Evolutionary conservation across 2,888 invertebrate species (phyloP), one percentile per base, ranked within the genome.

Genomic region (Brachyptera putata): DNA sequence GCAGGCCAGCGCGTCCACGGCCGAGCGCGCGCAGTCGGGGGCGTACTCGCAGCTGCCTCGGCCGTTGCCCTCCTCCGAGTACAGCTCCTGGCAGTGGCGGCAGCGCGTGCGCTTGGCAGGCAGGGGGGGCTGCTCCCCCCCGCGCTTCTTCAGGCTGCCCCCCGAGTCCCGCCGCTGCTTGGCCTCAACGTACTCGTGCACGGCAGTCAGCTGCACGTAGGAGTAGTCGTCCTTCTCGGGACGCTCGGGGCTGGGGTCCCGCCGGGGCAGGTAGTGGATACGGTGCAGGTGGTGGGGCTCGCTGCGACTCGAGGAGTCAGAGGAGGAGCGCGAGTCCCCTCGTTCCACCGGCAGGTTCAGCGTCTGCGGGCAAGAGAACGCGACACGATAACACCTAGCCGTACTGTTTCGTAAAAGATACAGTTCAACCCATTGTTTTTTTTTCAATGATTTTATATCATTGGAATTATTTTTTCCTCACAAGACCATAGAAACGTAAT

Each of bases 41-140:
- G 94, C 94, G 74, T 82, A 89, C 70, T 89, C 86, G 72, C 91
- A 91, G 56, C 89, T 83, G 61, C 95, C 95, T 14, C 87, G 82
- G n/a, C 84, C 80, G 77, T 96, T 96, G 58, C 87, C 86, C 66
- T 91, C 91, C 71, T 89, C 87, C 64, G 84, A 76, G 76, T 91
- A 96, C 71, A 86, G 79, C 73, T 90, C 89, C 76, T 89, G 85
- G 68, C 91, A 91, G 74, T 89, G 86, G 66, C 88, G 84, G 75
- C 74, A 81, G 39, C 79, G 78, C 66, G 77, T 69, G 57, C 78
- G 75, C 61, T 66, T 1, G 72, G 67, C 41, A 75, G 77, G 67
- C 61, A 67, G 61, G 18, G 53, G 18, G n/a, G 76, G 76, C 65
- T 79, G 79, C 66, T 80, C 75, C 58, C 80, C 76, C 65, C 79